Conservation (phyloP, 2,888 invertebrate genomes). For the Caenorhabditis sulstoni region DNA sequence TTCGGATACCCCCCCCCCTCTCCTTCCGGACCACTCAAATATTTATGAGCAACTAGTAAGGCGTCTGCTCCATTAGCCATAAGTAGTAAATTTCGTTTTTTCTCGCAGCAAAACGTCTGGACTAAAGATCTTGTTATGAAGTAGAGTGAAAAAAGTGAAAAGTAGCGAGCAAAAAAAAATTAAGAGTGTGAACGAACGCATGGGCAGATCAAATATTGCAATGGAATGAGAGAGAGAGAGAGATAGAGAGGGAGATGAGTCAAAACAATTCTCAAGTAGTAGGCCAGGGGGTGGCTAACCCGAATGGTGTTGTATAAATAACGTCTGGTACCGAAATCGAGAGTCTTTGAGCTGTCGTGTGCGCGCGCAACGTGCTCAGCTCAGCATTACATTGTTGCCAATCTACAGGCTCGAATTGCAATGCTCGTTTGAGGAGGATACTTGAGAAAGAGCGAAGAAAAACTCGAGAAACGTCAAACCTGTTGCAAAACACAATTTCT, state of each 20-base stretch:
- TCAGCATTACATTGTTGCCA: slow-evolving; percentile 49
- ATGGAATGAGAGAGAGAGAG: no score
- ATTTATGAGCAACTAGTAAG: no score
- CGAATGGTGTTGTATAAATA: slow-evolving; percentile 19
- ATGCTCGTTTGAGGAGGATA: slow-evolving; percentile 5
- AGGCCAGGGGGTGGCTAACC: slow-evolving; percentile 9
- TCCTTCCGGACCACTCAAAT: no score
- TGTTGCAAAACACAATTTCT: neutral
- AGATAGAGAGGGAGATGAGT: no score
- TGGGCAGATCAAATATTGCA: slow-evolving; percentile 41
- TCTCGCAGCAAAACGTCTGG: no score
- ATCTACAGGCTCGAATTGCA: slow-evolving; percentile 47
- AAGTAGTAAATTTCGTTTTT: no score
- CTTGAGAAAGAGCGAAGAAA: slow-evolving; percentile 25
- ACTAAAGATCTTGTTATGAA: no score
- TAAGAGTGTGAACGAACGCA: slow-evolving; percentile 22
- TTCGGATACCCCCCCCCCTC: neutral
- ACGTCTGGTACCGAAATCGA: slow-evolving; percentile 11
- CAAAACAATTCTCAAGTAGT: slow-evolving; percentile 51
- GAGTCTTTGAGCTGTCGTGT: slow-evolving; percentile 36
- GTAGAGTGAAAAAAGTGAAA: neutral
- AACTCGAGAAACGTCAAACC: slow-evolving; percentile 1
- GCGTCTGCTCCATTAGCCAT: no score
- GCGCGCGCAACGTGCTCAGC: slow-evolving; percentile 33
- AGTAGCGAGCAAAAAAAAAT: slow-evolving; percentile 21